Conservation (phyloP, 2,113 vertebrate genomes). For the Zosterops hypoxanthus region DNA sequence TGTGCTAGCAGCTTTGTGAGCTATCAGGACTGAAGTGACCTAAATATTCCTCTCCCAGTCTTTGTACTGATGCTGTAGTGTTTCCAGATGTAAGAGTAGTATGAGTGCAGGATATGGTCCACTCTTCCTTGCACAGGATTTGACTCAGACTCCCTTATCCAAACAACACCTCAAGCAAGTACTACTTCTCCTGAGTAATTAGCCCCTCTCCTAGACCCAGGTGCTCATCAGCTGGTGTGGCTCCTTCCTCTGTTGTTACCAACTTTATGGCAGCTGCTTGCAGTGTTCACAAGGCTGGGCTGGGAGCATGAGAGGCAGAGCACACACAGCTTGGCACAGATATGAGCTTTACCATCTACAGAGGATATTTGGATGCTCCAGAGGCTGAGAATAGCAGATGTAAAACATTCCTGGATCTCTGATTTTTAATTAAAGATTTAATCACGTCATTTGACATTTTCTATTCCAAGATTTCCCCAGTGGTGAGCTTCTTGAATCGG, state of each 20-base stretch:
- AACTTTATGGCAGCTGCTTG: background rate
- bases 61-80: accelerated
- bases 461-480: background rate
- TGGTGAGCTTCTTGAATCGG: background rate
- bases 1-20: background rate
- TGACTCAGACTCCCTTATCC: background rate
- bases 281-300: background rate
- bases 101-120: background rate
- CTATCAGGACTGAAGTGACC: background rate
- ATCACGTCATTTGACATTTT: background rate
- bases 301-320: background rate
- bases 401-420: background rate
- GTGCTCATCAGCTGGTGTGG: background rate
- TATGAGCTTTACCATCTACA: background rate
- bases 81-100: background rate
- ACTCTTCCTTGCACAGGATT: background rate
- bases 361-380: background rate
- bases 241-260: background rate
- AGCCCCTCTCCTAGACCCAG: background rate
- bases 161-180: background rate
- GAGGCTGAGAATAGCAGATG: background rate
- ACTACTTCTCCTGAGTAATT: background rate
- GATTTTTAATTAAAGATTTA: background rate
- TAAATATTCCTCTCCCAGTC: background rate
- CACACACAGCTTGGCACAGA: accelerated